phyloP scores from a whole-genome alignment of 2,113 vertebrate genomes.

The Carlito syrichta region DNA sequence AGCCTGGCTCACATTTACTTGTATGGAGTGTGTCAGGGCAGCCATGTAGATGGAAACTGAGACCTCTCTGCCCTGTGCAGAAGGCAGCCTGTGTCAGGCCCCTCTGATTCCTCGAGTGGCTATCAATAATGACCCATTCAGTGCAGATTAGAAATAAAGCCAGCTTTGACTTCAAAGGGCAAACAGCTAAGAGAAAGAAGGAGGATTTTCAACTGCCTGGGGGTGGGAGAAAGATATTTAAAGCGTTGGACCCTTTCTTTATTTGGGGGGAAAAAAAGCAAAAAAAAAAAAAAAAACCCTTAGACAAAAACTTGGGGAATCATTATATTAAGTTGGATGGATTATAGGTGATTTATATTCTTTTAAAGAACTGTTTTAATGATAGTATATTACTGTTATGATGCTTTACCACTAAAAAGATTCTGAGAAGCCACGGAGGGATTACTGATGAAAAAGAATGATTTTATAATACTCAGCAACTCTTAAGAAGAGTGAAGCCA shows the following conservation, averaged over 20 bases:
- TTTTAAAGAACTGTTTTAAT: not conserved
- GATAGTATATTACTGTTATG: conserved; percentile 1
- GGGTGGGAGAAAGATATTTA: not conserved
- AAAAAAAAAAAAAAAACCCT: not conserved
- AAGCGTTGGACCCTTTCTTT: not conserved
- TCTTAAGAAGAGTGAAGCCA: not conserved
- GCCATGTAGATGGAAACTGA: not conserved
- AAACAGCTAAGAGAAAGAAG: not conserved
- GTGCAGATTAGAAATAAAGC: conserved; percentile 28
- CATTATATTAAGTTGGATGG: not conserved
- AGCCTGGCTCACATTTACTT: not conserved
- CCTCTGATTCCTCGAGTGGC: not conserved
- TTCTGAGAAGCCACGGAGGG: conserved; percentile 1
- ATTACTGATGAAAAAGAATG: conserved; percentile 5
- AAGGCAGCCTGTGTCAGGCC: not conserved
- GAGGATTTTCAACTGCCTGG: not conserved
- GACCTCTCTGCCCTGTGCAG: not conserved
- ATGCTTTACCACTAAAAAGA: conserved; percentile 13
- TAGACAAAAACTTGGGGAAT: not conserved
- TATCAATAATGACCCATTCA: not conserved
- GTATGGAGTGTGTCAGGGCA: fast-evolving
- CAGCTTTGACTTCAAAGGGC: conserved; percentile 52
- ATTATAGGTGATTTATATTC: not conserved
- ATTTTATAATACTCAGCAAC: conserved; percentile 40
- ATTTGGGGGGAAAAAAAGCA: not conserved